phyloP scores from a whole-genome alignment of 2,888 invertebrate species.

The Caradrina kadenii region DNA sequence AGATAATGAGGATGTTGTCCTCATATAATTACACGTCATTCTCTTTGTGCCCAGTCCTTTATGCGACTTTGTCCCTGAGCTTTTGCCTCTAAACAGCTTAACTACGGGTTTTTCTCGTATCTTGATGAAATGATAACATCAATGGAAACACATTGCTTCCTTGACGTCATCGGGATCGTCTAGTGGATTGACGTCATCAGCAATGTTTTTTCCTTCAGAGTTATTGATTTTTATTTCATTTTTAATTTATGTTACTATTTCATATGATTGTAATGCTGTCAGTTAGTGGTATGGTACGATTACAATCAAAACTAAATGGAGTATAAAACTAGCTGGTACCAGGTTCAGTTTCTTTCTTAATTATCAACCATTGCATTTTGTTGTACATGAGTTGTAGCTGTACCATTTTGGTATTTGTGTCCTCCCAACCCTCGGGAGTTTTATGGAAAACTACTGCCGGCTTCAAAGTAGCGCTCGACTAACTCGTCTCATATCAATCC shows the following conservation, averaged over 20 bases:
- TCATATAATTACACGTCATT: constrained; percentile 23
- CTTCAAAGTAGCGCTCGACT: constrained; percentile 10
- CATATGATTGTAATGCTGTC: not conserved
- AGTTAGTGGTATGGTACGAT: constrained; percentile 6
- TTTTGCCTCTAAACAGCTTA: constrained; percentile 12
- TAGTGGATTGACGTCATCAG: constrained; percentile 59
- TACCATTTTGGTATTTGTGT: not conserved
- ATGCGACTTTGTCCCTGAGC: constrained; percentile 1
- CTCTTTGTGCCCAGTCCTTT: constrained; percentile 26
- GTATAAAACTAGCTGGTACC: constrained; percentile 13
- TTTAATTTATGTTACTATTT: constrained; percentile 22
- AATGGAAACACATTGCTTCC: constrained; percentile 45
- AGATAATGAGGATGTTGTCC: constrained; percentile 28
- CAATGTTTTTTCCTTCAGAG: constrained; percentile 49
- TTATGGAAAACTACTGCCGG: constrained; percentile 30
- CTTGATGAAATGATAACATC: constrained; percentile 48
- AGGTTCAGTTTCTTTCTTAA: not conserved
- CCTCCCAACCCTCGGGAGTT: not conserved
- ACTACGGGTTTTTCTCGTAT: constrained; percentile 11
- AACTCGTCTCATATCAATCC: constrained; percentile 46
- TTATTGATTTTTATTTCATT: constrained; percentile 46
- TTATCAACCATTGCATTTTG: not conserved
- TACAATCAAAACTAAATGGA: not conserved
- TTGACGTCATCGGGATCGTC: constrained; percentile 53
- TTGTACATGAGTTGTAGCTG: not conserved